A percentile compares a stretch with the other conserved stretches of the same genome.
Evolutionary conservation across 2,888 invertebrate species (phyloP).

Genomic region (Bibio marci): DNA sequence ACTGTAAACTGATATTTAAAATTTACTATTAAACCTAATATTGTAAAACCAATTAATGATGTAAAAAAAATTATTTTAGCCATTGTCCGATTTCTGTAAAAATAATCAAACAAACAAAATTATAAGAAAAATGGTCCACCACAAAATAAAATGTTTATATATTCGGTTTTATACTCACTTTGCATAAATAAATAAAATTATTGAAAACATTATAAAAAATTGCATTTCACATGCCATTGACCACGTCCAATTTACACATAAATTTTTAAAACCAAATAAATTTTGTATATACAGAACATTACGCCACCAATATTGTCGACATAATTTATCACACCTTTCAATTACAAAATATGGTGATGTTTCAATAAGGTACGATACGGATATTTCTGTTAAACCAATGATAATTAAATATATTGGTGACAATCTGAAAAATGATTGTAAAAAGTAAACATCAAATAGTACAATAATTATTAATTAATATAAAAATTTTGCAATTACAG

Average conservation of each 20-base stretch:
- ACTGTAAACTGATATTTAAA: slow-evolving; percentile 4
- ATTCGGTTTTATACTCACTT: too few relatives aligned
- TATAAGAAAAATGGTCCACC: too few relatives aligned
- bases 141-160: too few relatives aligned
- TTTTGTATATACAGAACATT: slow-evolving; percentile 28
- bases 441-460: too few relatives aligned
- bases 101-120: too few relatives aligned
- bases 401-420: slow-evolving; percentile 25
- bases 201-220: slow-evolving; percentile 23
- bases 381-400: slow-evolving; percentile 22
- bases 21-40: not conserved
- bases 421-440: slow-evolving; percentile 16
- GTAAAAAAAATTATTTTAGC: too few relatives aligned
- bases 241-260: slow-evolving; percentile 31
- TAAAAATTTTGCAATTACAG: too few relatives aligned
- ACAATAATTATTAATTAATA: too few relatives aligned
- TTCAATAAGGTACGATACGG: slow-evolving; percentile 23
- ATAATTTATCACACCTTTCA: slow-evolving; percentile 26
- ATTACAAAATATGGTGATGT: slow-evolving; percentile 27
- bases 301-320: slow-evolving; percentile 25
- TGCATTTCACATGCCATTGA: slow-evolving; percentile 31
- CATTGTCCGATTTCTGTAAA: too few relatives aligned
- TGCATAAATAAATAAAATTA: slow-evolving; percentile 22
- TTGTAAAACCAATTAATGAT: not conserved
- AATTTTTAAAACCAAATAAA: slow-evolving; percentile 22